Base-by-base conservation (phyloP, 2,888 invertebrate genomes). In the Synanthedon formicaeformis region DNA sequence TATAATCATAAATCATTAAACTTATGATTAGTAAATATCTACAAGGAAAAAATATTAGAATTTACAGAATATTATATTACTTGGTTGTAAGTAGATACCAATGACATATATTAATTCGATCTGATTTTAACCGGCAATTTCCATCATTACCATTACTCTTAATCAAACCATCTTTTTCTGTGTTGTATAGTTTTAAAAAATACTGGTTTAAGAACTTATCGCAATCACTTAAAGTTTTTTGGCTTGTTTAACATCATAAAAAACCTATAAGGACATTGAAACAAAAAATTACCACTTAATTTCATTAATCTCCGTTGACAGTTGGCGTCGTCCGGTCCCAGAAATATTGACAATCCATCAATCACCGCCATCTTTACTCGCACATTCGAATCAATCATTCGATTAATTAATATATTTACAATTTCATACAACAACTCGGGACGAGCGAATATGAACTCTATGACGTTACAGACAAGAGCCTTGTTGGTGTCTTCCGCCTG, bases 331-430 rank as follows among this genome's bases (percentile, higher is more conserved):
- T 59, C 49, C 58, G 53, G 61, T 60, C 65, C 67, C 62, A 63
- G 67, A 66, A 66, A 66, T 71, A 75, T 79, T 78, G 80, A 78
- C 74, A 71, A 71, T 71, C 67, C 71, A 81, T 81, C 79, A 76
- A 79, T 82, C 81, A 81, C 54, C 49, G 58, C 58, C 52, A 57
- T 55, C 54, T 56, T 53, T 55, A 65, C 59, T 55, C 62, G 53
- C 60, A 59, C 63, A 49, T 61, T 66, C 53, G 60, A 64, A 72
- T 76, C 72, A 66, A 73, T 76, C 73, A 75, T 73, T 64, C 68
- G 56, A 59, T 69, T 71, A 74, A 75, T 78, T 76, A 78, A 77
- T 75, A 27, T 49, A 45, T 45, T 45, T 45, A 45, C 45, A n/a
- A 45, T 3, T 13, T 45, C 3, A 34, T 12, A 45, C 13, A 12